Evolutionary conservation across 2,888 invertebrate species (phyloP).

Genomic region (Apodemia zela): DNA sequence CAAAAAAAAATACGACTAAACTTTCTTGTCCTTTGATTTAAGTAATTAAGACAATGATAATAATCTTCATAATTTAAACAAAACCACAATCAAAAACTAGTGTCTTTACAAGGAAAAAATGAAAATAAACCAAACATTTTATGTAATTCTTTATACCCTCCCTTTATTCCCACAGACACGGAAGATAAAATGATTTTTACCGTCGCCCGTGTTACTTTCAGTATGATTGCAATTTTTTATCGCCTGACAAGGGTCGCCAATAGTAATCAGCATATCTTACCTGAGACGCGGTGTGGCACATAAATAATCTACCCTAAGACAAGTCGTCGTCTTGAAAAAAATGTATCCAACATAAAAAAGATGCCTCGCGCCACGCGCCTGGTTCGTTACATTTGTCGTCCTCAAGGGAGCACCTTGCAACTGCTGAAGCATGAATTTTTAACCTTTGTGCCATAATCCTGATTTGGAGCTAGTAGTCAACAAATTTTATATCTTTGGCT

Average conservation of each 20-base stretch:
- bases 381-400: constrained; percentile 77
- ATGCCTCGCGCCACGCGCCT: constrained; percentile 40
- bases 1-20: no score
- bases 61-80: no score
- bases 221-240: constrained; percentile 37
- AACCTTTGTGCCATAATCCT: constrained; percentile 67
- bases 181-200: constrained; percentile 8
- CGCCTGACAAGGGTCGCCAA: constrained; percentile 43
- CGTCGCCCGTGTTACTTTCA: constrained; percentile 27
- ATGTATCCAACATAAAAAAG: constrained; percentile 66
- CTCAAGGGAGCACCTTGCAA: constrained; percentile 59
- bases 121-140: background rate
- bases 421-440: constrained; percentile 64
- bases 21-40: no score
- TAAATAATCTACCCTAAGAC: constrained; percentile 71
- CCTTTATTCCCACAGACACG: background rate
- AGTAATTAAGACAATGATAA: no score
- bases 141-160: background rate
- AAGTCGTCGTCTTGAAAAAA: constrained; percentile 58
- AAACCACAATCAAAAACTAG: no score
- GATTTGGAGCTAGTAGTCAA: constrained; percentile 67
- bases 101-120: background rate
- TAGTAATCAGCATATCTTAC: constrained; percentile 54
- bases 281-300: constrained; percentile 52
- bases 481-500: constrained; percentile 43